These are phyloP conservation scores for Pyrocephalus nanus DNA, from an alignment of 2,797 vertebrate species.

Conservation along the genomic window DNA sequence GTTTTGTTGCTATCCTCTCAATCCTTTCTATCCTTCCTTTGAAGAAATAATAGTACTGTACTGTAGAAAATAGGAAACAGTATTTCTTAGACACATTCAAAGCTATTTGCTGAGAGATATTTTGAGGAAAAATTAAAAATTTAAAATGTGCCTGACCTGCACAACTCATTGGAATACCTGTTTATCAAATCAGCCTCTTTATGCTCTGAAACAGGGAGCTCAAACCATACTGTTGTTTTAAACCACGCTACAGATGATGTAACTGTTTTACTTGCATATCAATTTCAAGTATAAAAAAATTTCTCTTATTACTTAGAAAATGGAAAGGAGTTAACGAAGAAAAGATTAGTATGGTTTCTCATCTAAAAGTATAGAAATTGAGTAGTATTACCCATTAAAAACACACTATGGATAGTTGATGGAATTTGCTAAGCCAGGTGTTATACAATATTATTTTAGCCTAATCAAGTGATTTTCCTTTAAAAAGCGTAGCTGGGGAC, in stretches of 20 bases:
- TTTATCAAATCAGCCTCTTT: neutral
- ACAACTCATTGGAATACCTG: neutral
- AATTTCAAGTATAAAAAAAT: neutral
- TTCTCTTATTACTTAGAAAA: neutral
- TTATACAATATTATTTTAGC: neutral
- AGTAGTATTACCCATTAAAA: neutral
- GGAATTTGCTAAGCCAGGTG: neutral
- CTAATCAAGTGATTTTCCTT: neutral
- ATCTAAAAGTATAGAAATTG: neutral
- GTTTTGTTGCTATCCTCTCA: neutral
- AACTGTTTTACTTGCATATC: neutral
- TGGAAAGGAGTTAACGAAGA: neutral
- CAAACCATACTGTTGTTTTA: neutral
- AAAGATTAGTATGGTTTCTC: neutral
- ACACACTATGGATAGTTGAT: neutral
- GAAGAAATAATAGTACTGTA: neutral
- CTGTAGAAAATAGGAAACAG: neutral
- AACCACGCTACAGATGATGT: neutral
- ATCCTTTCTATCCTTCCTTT: neutral
- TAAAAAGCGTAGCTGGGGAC: neutral
- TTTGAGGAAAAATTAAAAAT: neutral
- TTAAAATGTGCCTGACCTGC: neutral
- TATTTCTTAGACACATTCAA: neutral
- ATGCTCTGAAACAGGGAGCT: neutral
- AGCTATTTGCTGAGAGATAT: neutral